These are phyloP conservation scores for Pluvialis apricaria DNA, from an alignment of 2,113 vertebrate genomes.

Conservation along the genomic window DNA sequence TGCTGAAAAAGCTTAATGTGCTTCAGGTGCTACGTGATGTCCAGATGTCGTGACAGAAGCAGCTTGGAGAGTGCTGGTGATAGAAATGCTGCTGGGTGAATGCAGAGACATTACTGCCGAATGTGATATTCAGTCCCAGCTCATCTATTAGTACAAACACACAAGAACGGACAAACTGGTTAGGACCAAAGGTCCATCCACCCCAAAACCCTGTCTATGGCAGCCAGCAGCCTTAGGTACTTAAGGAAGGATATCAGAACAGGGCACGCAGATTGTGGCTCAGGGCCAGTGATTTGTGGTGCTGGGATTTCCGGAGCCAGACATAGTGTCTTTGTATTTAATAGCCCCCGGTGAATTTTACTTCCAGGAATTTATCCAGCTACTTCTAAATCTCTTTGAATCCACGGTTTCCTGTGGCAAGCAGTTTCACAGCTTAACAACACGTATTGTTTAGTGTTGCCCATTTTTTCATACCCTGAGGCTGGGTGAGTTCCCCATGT, in stretches of 20 bases:
- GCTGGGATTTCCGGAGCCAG: slow-evolving; percentile 41
- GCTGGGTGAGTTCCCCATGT: not conserved
- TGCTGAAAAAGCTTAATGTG: slow-evolving; percentile 61
- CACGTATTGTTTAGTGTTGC: not conserved
- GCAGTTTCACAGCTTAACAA: slow-evolving; percentile 31
- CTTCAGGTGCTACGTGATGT: slow-evolving; percentile 40
- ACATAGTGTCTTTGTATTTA: slow-evolving; percentile 26
- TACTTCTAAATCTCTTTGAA: slow-evolving; percentile 39
- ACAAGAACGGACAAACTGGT: not conserved
- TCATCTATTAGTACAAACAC: not conserved
- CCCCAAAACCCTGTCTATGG: not conserved
- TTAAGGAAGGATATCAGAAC: not conserved
- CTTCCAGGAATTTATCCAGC: slow-evolving; percentile 48
- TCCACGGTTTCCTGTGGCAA: slow-evolving; percentile 39
- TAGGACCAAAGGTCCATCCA: not conserved
- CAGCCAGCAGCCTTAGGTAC: not conserved
- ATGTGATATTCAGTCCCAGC: not conserved
- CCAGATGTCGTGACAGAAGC: slow-evolving; percentile 46
- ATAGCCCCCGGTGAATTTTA: slow-evolving; percentile 30
- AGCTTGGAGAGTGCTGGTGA: slow-evolving; percentile 9
- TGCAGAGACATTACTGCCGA: not conserved
- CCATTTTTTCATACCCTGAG: not conserved
- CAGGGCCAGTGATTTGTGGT: slow-evolving; percentile 19
- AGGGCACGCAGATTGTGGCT: not conserved
- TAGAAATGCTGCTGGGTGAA: slow-evolving; percentile 20